phyloP scores from a whole-genome alignment of 2,888 invertebrate species.

The Erebia palarica region DNA sequence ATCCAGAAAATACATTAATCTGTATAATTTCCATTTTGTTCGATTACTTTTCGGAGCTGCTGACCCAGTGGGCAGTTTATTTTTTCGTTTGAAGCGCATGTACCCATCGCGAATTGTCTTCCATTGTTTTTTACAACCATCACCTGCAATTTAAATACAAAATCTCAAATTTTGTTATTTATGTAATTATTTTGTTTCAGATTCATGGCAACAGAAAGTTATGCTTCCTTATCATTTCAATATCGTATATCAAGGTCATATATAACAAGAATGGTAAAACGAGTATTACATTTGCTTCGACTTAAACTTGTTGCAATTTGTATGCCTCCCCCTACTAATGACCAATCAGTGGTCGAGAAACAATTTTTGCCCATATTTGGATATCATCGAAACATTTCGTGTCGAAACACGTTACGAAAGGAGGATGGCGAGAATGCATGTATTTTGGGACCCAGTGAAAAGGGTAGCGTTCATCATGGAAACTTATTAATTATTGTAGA shows the following conservation, averaged over 20 bases:
- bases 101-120: not conserved
- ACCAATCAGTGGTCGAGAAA: too few species aligned
- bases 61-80: not conserved
- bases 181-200: slow-evolving; percentile 4
- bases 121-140: not conserved
- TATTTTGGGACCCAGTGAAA: too few species aligned
- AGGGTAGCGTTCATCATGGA: too few species aligned
- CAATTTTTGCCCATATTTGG: too few species aligned
- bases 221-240: slow-evolving; percentile 7
- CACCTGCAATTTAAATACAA: slow-evolving; percentile 1
- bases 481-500: too few species aligned
- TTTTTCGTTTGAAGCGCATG: slow-evolving; percentile 1
- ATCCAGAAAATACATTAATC: not conserved
- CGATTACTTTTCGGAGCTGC: slow-evolving; percentile 1
- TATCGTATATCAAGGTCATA: slow-evolving; percentile 6
- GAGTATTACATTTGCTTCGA: slow-evolving; percentile 7
- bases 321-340: slow-evolving; percentile 7
- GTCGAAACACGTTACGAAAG: too few species aligned
- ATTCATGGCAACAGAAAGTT: slow-evolving; percentile 7
- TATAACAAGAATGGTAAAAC: slow-evolving; percentile 3
- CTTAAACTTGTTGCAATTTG: slow-evolving; percentile 7
- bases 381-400: too few species aligned
- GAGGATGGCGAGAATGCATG: too few species aligned
- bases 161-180: slow-evolving; percentile 6
- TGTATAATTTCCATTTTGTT: slow-evolving; percentile 1